Evolutionary conservation across 35 echinoderm and acorn worm species (phyloP).

Genomic region (Stichopus chloronotus): DNA sequence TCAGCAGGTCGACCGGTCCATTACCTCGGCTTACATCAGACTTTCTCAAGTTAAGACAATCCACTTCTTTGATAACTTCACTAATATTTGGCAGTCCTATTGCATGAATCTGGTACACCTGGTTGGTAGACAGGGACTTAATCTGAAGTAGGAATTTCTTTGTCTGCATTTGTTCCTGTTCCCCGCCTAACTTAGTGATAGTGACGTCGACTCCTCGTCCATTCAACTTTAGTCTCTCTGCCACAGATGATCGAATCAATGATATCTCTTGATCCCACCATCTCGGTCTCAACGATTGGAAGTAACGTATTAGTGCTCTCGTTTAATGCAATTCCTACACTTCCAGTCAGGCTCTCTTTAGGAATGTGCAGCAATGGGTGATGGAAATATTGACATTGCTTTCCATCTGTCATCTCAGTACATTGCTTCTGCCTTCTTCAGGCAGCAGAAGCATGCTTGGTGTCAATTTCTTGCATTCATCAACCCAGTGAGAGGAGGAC

Average conservation of each 20-base stretch:
- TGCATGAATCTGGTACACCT: slow-evolving; percentile 12
- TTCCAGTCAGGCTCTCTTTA: slow-evolving; percentile 9
- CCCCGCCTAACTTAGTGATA: slow-evolving; percentile 77
- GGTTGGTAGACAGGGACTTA: slow-evolving; percentile 11
- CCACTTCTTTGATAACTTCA: slow-evolving; percentile 27
- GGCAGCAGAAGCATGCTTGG: slow-evolving; percentile 59
- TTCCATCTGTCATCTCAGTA: slow-evolving; percentile 8
- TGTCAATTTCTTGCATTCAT: not conserved
- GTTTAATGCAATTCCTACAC: slow-evolving; percentile 7
- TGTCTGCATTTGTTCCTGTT: slow-evolving; percentile 74
- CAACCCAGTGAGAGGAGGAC: too few species aligned
- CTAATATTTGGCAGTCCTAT: slow-evolving; percentile 62
- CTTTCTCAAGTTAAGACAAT: slow-evolving; percentile 23
- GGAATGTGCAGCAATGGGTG: slow-evolving; percentile 35
- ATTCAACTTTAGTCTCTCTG: slow-evolving; percentile 60
- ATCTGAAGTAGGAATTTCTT: slow-evolving; percentile 57
- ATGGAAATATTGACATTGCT: slow-evolving; percentile 45
- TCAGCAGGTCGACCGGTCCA: slow-evolving; percentile 65
- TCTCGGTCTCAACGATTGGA: slow-evolving; percentile 29
- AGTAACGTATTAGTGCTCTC: slow-evolving; percentile 24
- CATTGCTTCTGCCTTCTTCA: slow-evolving; percentile 68
- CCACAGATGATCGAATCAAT: slow-evolving; percentile 67
- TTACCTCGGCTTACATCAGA: slow-evolving; percentile 48
- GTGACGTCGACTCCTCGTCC: slow-evolving; percentile 58
- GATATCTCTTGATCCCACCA: too few species aligned